Conservation (phyloP, 2,888 invertebrate species). For the Monochamus alternatus region DNA sequence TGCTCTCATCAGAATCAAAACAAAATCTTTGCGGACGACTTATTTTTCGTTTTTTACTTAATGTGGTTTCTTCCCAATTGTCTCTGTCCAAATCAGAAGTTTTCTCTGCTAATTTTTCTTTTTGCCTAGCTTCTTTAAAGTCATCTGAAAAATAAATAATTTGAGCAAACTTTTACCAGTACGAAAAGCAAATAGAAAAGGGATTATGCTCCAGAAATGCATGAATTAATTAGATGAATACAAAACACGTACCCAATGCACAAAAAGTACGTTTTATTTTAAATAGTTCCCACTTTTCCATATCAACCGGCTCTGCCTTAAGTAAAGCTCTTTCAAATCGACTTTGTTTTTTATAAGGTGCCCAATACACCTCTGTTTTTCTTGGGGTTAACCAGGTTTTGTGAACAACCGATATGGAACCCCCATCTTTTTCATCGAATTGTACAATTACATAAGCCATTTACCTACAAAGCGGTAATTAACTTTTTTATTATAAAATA, state of each 20-base stretch:
- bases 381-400: background rate
- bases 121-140: slow-evolving; percentile 3
- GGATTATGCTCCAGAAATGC: slow-evolving; percentile 7
- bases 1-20: background rate
- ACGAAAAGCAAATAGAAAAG: slow-evolving; percentile 6
- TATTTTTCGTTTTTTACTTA: slow-evolving; percentile 4
- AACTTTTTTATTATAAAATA: too few relatives aligned
- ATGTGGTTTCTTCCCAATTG: slow-evolving; percentile 11
- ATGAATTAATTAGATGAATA: slow-evolving; percentile 10
- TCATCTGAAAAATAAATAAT: slow-evolving; percentile 6
- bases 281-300: slow-evolving; percentile 15
- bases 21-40: background rate
- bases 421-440: slow-evolving; percentile 1
- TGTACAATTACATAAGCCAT: slow-evolving; percentile 1
- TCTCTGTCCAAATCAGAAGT: slow-evolving; percentile 12
- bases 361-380: slow-evolving; percentile 3
- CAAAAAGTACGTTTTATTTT: slow-evolving; percentile 15
- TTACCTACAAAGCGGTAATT: too few relatives aligned
- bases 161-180: background rate
- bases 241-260: slow-evolving; percentile 13
- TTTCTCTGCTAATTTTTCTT: slow-evolving; percentile 13
- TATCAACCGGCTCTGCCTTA: slow-evolving; percentile 10
- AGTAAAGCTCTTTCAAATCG: slow-evolving; percentile 3
- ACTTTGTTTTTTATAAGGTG: slow-evolving; percentile 5
- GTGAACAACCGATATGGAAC: background rate